These are phyloP conservation scores for Athalia circularis DNA, from an alignment of 2,888 invertebrate genomes.

Conservation along the genomic window DNA sequence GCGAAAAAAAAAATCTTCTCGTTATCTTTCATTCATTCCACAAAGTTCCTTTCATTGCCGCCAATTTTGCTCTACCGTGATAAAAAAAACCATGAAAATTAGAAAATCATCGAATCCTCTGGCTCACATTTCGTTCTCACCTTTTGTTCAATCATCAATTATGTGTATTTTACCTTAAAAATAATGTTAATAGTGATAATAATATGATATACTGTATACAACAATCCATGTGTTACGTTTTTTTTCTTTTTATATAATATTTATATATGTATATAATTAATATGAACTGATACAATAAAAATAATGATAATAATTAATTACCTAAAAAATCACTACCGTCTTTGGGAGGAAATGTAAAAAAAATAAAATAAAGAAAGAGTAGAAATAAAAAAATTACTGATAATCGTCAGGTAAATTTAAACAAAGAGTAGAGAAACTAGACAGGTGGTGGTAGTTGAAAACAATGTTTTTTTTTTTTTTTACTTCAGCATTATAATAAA, in stretches of 20 bases:
- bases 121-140: too few relatives aligned
- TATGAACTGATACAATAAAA: slow-evolving; percentile 50
- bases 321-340: slow-evolving; percentile 66
- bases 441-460: background rate
- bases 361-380: slow-evolving; percentile 59
- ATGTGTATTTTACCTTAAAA: slow-evolving; percentile 67
- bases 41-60: too few relatives aligned
- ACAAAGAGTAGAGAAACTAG: slow-evolving; percentile 49
- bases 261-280: slow-evolving; percentile 50
- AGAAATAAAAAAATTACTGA: too few relatives aligned
- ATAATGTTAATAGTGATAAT: slow-evolving; percentile 46
- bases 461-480: too few relatives aligned
- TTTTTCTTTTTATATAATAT: too few relatives aligned
- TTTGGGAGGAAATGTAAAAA: slow-evolving; percentile 66
- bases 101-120: too few relatives aligned
- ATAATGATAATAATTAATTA: slow-evolving; percentile 54
- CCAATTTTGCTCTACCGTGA: too few relatives aligned
- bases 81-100: too few relatives aligned
- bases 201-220: slow-evolving; percentile 60
- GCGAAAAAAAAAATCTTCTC: background rate
- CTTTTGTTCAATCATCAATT: too few relatives aligned
- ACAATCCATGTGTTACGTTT: slow-evolving; percentile 52
- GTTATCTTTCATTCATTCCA: background rate
- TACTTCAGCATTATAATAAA: slow-evolving; percentile 37
- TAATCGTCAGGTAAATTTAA: too few relatives aligned